Base-by-base conservation (phyloP, 2,888 invertebrate species). In the Pimpla rufipes region DNA sequence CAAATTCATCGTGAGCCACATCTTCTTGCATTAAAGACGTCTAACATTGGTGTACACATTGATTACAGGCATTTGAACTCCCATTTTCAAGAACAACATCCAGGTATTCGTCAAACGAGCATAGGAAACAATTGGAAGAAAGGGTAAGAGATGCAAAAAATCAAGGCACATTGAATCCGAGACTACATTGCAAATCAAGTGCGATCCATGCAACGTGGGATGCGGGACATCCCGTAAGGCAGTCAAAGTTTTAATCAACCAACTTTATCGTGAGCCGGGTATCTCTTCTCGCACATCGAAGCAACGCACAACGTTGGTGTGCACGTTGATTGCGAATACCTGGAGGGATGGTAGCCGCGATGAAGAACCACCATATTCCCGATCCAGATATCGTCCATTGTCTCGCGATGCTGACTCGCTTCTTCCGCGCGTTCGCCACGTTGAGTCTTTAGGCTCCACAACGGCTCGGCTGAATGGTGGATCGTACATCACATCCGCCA, bases 331-430 rank as follows among this genome's bases (percentile, higher is more conserved):
- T 45, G 66, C 66, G 21, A 45, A 66, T 37, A 21, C n/a, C 66
- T 45, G 21, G 21, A 66, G 66, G 66, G 23, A 21, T 42, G 45
- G 18, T 45, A 16, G 8, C 40, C 10, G n/a, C n/a, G 45, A 66
- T 45, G 66, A 66, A 23, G 66, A 66, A 45, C 18, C 42, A 21
- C 42, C 23, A 45, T n/a, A n/a, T 45, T 23, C 13, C 23, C 42
- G 66, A 66, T 66, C 45, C 4, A n/a, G 66, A 45, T 66, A 10
- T 66, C 23, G 21, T 66, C 66, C 13, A 66, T 66, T 45, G 66
- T 66, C 66, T 23, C 23, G 21, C 23, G 66, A 45, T n/a, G 42
- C 21, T 45, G 66, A 66, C 23, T 45, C n/a, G 13, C 13, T 21
- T 42, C 13, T 42, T 64, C n/a, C 23, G 8, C 6, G 42, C 64